These are phyloP conservation scores for Verasper variegatus DNA, from an alignment of 2,113 vertebrate genomes.

Conservation along the genomic window DNA sequence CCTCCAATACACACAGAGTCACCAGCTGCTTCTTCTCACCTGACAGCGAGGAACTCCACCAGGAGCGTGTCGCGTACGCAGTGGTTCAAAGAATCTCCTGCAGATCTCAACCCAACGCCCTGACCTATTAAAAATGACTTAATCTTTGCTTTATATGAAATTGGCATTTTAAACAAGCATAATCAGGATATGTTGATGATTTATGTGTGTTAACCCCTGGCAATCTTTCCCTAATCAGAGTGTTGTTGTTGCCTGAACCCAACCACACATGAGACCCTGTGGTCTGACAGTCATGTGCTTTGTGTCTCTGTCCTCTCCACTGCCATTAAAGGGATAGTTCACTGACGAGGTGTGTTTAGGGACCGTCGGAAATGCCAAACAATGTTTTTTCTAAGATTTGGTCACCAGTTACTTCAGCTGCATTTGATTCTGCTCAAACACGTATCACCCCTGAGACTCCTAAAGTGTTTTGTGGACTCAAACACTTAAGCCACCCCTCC, in stretches of 20 bases:
- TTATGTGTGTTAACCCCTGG: background rate
- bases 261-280: background rate
- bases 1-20: conserved; percentile 32
- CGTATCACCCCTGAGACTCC: too few species aligned
- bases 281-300: background rate
- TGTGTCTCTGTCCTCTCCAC: background rate
- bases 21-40: conserved; percentile 60
- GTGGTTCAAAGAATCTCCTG: conserved; percentile 43
- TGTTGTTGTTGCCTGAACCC: background rate
- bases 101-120: conserved; percentile 23
- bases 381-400: too few species aligned
- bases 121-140: background rate
- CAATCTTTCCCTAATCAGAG: too few species aligned
- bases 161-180: background rate
- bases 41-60: conserved; percentile 33
- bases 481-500: too few species aligned
- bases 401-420: too few species aligned
- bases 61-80: conserved; percentile 11
- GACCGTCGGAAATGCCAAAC: too few species aligned
- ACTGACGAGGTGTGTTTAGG: too few species aligned
- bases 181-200: background rate
- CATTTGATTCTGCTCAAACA: too few species aligned
- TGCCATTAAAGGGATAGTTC: background rate
- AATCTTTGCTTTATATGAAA: background rate
- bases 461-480: too few species aligned